A percentile compares a stretch with the other conserved stretches of the same genome.
These are phyloP conservation scores for Meles meles DNA, from an alignment of 2,113 vertebrate species.

Conservation along the genomic window DNA sequence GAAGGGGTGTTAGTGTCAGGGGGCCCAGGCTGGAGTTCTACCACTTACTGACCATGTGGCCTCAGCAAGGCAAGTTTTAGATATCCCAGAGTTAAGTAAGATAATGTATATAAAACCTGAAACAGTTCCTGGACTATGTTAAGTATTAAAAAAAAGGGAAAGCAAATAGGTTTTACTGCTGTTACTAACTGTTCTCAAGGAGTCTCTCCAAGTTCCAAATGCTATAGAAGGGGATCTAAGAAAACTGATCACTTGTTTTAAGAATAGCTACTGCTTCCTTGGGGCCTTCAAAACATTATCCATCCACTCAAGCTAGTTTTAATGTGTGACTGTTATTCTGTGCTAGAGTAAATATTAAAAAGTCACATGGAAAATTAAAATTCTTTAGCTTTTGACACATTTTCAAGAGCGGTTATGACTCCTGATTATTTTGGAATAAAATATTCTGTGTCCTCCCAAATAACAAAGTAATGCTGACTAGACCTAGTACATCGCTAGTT, in stretches of 20 bases:
- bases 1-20: neutral
- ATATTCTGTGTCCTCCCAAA: neutral
- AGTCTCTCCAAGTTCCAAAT: neutral
- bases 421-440: neutral
- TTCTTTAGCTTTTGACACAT: neutral
- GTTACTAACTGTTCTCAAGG: neutral
- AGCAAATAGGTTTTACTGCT: neutral
- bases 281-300: neutral
- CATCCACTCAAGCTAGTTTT: neutral
- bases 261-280: neutral
- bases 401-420: neutral
- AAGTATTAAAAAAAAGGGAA: neutral
- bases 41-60: neutral
- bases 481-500: neutral
- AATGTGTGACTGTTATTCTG: neutral
- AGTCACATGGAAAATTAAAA: neutral
- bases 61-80: neutral
- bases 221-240: neutral
- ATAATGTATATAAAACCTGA: neutral
- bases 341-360: neutral
- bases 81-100: neutral
- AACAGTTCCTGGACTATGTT: neutral
- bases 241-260: neutral
- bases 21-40: neutral
- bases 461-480: neutral